Evolutionary conservation across 2,888 invertebrate species (phyloP), one percentile per base, ranked within the genome.

Genomic region (Dynastes hyllus): DNA sequence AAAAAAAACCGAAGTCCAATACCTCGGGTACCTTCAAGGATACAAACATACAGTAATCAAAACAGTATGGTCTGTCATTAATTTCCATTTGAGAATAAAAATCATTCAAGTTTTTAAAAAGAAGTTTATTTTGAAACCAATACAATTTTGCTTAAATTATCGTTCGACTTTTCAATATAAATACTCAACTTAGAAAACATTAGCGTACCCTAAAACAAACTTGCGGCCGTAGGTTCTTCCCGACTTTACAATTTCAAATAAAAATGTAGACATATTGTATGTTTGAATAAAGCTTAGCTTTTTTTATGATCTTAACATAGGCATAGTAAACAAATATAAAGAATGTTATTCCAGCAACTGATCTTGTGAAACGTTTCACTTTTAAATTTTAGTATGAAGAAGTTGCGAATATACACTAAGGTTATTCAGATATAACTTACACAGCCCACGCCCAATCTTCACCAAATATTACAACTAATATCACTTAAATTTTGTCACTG

Each of bases 401-500:
- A 32, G 13, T 63, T 32, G 29, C 13, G 51, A 45, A 75, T 73
- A 16, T 27, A 75, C 6, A 50, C 40, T 61, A 61, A 13, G 58
- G 37, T 55, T 45, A 45, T 9, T 40, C 53, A 37, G 29, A 29
- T 61, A 75, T 40, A 75, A 55, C 73, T 81, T 79, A 84, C 84
- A 84, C 84, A 84, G 84, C 84, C 84, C 81, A 80, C 80, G 81
- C 79, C 82, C 81, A 83, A 82, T 80, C 78, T 82, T 80, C 81
- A 82, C 81, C 81, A 83, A 83, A 82, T 81, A 80, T 84, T 84
- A 84, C 80, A 85, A 81, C 85, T 85, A 85, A 85, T 85, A 85
- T 85, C 85, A 85, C 85, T 82, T 84, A 79, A 83, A 83, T 82
- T 84, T 83, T 82, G 81, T 82, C 81, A 81, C 80, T 79, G 80